These are phyloP conservation scores for Keiferia lycopersicella DNA, from an alignment of 2,888 invertebrate species.

Conservation along the genomic window DNA sequence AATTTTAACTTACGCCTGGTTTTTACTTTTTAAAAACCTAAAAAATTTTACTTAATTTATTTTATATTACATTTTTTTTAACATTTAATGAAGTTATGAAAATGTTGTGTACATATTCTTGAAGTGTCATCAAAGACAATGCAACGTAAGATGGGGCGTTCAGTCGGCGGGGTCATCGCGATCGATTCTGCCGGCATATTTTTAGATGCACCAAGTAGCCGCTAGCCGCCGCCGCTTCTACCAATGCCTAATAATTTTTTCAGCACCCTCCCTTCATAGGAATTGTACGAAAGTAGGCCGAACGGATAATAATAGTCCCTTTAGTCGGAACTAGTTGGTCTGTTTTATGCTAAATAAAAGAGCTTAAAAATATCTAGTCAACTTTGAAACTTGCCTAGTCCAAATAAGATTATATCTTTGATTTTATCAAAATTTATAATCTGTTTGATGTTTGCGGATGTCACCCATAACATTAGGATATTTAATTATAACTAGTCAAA, in stretches of 20 bases:
- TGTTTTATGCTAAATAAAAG: background rate
- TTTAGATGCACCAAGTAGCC: constrained; percentile 65
- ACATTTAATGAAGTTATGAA: too few species aligned
- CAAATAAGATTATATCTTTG: background rate
- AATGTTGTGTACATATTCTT: background rate
- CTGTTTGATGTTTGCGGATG: too few species aligned
- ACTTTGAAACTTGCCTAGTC: background rate
- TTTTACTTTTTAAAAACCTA: too few species aligned
- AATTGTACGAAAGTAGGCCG: constrained; percentile 41
- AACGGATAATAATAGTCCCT: background rate
- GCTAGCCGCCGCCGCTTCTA: constrained; percentile 37
- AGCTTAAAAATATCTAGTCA: constrained; percentile 1
- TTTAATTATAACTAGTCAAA: too few species aligned
- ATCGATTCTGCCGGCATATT: constrained; percentile 72
- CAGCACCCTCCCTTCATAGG: constrained; percentile 50
- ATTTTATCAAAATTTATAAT: too few species aligned
- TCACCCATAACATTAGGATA: too few species aligned
- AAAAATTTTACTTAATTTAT: too few species aligned
- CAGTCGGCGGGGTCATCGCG: constrained; percentile 52
- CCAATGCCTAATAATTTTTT: constrained; percentile 65
- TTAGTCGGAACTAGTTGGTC: background rate
- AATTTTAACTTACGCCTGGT: too few species aligned
- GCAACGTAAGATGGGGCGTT: constrained; percentile 25
- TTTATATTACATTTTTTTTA: too few species aligned
- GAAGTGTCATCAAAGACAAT: constrained; percentile 2